Base-by-base conservation (phyloP, 92 coral and sea anemone species). In the Zoanthus gigantus region DNA sequence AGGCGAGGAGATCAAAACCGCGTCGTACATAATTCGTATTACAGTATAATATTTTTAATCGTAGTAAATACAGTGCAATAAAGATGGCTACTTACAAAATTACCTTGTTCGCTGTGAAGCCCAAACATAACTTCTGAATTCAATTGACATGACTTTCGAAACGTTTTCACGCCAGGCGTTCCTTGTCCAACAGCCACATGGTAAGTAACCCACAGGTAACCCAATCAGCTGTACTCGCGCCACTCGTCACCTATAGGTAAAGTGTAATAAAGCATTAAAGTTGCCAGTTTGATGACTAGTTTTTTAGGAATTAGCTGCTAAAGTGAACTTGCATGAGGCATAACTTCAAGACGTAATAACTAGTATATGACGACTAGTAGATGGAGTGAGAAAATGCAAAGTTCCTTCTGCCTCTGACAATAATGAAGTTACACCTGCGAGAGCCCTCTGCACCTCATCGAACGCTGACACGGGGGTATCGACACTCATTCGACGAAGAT, bases 321-420 rank as follows among this genome's bases (percentile, higher is more conserved):
- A 23, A 23, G 23, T 23, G 23, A 23, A 23, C 23, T 23, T 23
- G 23, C 23, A 23, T 23, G 23, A 23, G 23, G 23, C 23, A 23
- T 23, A 23, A 23, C 23, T 23, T 23, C 23, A 23, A 23, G 23
- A 23, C 23, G 23, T 23, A 23, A 23, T 23, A 23, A 23, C 23
- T 23, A 23, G 23, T 23, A 23, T 23, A 23, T 83, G 76, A 31
- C 75, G 77, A 82, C 78, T 79, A 60, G 81, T 79, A 31, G 45
- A 77, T 80, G 77, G 57, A 87, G 37, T 69, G 31, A 87, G 69
- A 75, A 17, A 17, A 17, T 72, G 72, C 86, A 47, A 46, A 74
- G 66, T 76, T 76, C 89, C 58, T 45, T 89, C 92, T 83, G 84
- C 72, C 84, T 89, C 92, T 47, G 85, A 52, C 69, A 89, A 84